Base-by-base conservation (phyloP, 2,888 invertebrate species). In the Orthosia incerta region DNA sequence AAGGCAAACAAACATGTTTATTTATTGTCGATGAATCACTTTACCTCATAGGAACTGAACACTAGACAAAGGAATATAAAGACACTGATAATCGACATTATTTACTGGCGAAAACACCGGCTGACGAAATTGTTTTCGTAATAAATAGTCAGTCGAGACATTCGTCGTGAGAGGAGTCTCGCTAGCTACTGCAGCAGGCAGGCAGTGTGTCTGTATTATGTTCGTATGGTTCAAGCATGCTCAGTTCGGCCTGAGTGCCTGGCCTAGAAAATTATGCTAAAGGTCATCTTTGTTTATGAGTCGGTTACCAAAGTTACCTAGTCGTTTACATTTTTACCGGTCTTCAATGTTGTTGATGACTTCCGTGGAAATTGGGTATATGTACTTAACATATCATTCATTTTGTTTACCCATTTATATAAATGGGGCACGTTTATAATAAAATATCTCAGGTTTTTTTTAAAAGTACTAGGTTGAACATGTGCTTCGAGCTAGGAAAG, bases 31-130 rank as follows among this genome's bases (percentile, higher is more conserved):
- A 57, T 31, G 4, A 57, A 56, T 59, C 67, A 67, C 63, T 63
- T 75, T 75, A 85, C 85, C 85, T 85, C 84, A 69, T 73, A 75
- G 0, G 74, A 74, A 63, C 65, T 73, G 11, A 65, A 16, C 61
- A 85, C 82, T 53, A 84, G 64, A 67, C 75, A 76, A 63, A 87
- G 69, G 15, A 84, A n/a, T 20, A 74, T 72, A 13, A 84, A 31
- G 23, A 76, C 64, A 67, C 67, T 63, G 45, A 68, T 48, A 64
- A 66, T 20, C 48, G 31, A 62, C 85, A 86, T 85, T 45, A 59
- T 73, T 66, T 69, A 55, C 20, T 31, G 16, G 26, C 48, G 51
- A 64, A 63, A 74, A 72, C 45, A 71, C 57, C 48, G 26, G 18
- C 16, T 60, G 15, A 55, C 46, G 16, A 56, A 55, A 39, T 46